Percentiles rank a stretch among this genome's conserved stretches.
Evolutionary conservation across 30 jellyfish, hydroid and myxozoan genomes (phyloP).

Genomic region (Haliclystus octoradiatus): DNA sequence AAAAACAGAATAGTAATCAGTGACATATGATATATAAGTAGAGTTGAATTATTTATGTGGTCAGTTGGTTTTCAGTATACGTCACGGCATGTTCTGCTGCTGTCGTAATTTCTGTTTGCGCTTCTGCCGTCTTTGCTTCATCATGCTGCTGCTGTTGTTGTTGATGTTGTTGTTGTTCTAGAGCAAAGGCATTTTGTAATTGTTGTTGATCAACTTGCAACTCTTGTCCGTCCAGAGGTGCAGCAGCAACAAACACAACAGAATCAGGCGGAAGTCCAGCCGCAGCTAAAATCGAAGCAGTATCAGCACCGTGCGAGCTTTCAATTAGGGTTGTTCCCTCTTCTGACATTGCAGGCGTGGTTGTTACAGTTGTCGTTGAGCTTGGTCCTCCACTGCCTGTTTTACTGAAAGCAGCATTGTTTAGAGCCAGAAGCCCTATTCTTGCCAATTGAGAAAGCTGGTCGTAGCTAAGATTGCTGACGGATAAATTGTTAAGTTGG

Average conservation of each 20-base stretch:
- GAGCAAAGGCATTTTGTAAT: neutral
- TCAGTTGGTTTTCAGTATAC: too few species aligned
- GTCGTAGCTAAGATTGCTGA: slow-evolving; percentile 73
- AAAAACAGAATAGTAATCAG: too few species aligned
- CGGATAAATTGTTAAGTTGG: slow-evolving; percentile 83
- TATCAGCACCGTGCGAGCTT: slow-evolving; percentile 41
- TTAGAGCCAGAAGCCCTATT: slow-evolving; percentile 80
- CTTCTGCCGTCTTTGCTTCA: slow-evolving; percentile 27
- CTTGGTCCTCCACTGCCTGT: slow-evolving; percentile 15
- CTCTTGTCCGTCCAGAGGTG: slow-evolving; percentile 1
- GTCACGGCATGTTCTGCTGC: slow-evolving; percentile 16
- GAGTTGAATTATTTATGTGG: too few species aligned
- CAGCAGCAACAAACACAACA: neutral
- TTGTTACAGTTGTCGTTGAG: slow-evolving; percentile 58
- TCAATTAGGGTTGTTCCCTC: slow-evolving; percentile 52
- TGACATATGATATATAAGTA: too few species aligned
- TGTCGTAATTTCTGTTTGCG: slow-evolving; percentile 46
- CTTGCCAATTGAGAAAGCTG: slow-evolving; percentile 92
- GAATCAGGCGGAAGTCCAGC: neutral
- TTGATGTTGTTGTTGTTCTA: slow-evolving; percentile 9
- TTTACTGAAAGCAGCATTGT: slow-evolving; percentile 50
- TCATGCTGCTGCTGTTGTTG: slow-evolving; percentile 9
- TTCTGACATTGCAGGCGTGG: slow-evolving; percentile 33
- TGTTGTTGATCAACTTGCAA: neutral
- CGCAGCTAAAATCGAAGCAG: slow-evolving; percentile 8